Percentiles rank a stretch among this genome's conserved stretches.
Evolutionary conservation across 2,888 invertebrate genomes (phyloP).

Genomic region (Portevinia maculata): DNA sequence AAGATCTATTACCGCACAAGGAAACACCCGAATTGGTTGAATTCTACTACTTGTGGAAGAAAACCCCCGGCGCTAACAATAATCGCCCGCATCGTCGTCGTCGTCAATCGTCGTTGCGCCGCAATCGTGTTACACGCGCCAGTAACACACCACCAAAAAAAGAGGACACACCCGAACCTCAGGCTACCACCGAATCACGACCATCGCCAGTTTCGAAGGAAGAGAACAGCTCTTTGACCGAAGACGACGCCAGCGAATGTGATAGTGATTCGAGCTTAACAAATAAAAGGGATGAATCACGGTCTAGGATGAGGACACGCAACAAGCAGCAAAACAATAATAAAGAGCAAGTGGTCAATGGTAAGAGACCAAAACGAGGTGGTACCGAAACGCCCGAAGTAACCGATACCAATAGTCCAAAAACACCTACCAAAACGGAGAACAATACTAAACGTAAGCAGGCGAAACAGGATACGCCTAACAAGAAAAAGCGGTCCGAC

Average conservation of each 20-base stretch:
- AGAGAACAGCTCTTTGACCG: constrained; percentile 91
- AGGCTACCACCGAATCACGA: constrained; percentile 83
- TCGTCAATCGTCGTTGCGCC: constrained; percentile 92
- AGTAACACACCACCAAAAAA: constrained; percentile 91
- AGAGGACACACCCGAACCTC: constrained; percentile 88
- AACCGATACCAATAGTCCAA: constrained; percentile 79
- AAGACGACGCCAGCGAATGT: constrained; percentile 96
- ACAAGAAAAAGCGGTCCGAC: constrained; percentile 84
- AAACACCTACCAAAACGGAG: constrained; percentile 84
- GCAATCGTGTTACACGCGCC: constrained; percentile 92
- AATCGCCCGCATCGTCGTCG: constrained; percentile 96
- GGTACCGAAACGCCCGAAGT: constrained; percentile 85
- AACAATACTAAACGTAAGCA: constrained; percentile 70
- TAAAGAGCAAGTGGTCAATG: constrained; percentile 81
- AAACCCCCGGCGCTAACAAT: constrained; percentile 98
- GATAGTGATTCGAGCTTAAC: constrained; percentile 97
- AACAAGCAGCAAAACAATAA: constrained; percentile 89
- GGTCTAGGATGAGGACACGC: constrained; percentile 94
- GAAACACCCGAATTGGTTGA: constrained; percentile 98
- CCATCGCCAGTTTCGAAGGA: constrained; percentile 89
- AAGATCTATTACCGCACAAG: constrained; percentile 97
- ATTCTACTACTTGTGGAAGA: constrained; percentile 99
- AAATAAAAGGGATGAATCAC: constrained; percentile 89
- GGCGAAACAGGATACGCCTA: constrained; percentile 84
- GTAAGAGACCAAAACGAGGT: constrained; percentile 85